Percentiles rank a stretch among this genome's conserved stretches.
Conservation (phyloP, 2,797 vertebrate genomes). For the Spinibarbus caldwelli region DNA sequence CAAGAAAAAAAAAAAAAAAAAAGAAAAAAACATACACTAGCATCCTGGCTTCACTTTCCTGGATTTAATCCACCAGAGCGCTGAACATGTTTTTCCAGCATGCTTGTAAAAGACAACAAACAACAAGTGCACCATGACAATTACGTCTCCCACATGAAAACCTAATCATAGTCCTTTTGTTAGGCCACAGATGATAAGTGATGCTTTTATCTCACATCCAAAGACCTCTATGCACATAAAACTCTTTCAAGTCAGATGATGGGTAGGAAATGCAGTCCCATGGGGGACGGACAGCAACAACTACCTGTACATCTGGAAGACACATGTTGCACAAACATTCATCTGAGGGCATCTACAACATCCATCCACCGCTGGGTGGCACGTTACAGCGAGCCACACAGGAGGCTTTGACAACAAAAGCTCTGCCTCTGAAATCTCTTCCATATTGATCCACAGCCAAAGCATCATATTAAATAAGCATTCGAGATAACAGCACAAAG, state of each 20-base stretch:
- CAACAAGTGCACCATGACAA: slow-evolving; percentile 33
- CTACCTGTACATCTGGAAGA: slow-evolving; percentile 63
- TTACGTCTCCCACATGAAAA: slow-evolving; percentile 4
- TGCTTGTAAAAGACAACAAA: slow-evolving; percentile 1
- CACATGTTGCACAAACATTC: slow-evolving; percentile 56
- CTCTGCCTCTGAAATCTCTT: slow-evolving; percentile 12
- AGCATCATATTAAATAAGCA: slow-evolving; percentile 20
- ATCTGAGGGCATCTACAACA: slow-evolving; percentile 23
- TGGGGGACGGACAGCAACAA: slow-evolving; percentile 46
- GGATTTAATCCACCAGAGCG: background rate
- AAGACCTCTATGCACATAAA: slow-evolving; percentile 1
- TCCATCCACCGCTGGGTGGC: background rate
- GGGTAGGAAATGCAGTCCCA: slow-evolving; percentile 37
- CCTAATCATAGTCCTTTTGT: slow-evolving; percentile 51
- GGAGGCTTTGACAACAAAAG: background rate
- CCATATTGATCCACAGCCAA: slow-evolving; percentile 10
- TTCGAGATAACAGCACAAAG: background rate
- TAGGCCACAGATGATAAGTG: background rate
- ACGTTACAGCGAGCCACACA: slow-evolving; percentile 11
- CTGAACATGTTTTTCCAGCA: slow-evolving; percentile 7
- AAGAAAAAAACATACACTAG: background rate
- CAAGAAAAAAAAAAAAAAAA: background rate
- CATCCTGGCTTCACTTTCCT: background rate
- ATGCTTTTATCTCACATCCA: slow-evolving; percentile 47
- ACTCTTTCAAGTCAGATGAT: slow-evolving; percentile 43